Base-by-base conservation (phyloP, 2,797 vertebrate species). In the Syndactyla subalaris region DNA sequence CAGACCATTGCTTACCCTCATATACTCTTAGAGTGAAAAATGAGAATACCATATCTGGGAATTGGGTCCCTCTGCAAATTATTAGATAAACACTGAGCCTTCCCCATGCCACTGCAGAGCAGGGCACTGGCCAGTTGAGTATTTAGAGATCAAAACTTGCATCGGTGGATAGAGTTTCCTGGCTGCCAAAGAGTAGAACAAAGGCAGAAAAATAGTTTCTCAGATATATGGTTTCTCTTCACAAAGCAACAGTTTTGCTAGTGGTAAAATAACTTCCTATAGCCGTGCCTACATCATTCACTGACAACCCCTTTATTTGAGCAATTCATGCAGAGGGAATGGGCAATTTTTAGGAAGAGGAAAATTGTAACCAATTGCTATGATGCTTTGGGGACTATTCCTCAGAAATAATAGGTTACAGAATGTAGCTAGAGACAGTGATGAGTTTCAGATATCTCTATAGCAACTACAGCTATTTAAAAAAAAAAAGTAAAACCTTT, bases 341-440 rank as follows among this genome's bases (percentile, higher is more conserved):
- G 18, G 46, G 62, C 76, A 81, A 72, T 73, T 89, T 95, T 84
- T 82, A 66, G 51, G 63, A 81, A 57, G 22, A 92, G 23, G 67
- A 88, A 96, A 93, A 94, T 78, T 82, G 71, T 57, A 91, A 85
- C 52, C 74, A 79, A 62, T 62, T 89, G 63, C 51, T 88, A 41
- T 41, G 39, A 81, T 73, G n/a, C 82, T 93, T 71, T 48, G 36
- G 63, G 41, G 26, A 66, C 79, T 76, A 38, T 70, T 81, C 26
- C 39, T 76, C 59, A 85, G 74, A 89, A 91, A 87, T 91, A 90
- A 89, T 17, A 87, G 86, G 67, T 72, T 63, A 76, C 13, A 58
- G 59, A 59, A 78, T 15, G 48, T 30, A 80, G 51, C 39, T 71
- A 83, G 74, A 84, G 66, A 71, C 32, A 75, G 49, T 17, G n/a